Percentiles rank a stretch among this genome's conserved stretches.
Evolutionary conservation across 2,113 vertebrate genomes (phyloP).

Genomic region (Gymnarchus niloticus): DNA sequence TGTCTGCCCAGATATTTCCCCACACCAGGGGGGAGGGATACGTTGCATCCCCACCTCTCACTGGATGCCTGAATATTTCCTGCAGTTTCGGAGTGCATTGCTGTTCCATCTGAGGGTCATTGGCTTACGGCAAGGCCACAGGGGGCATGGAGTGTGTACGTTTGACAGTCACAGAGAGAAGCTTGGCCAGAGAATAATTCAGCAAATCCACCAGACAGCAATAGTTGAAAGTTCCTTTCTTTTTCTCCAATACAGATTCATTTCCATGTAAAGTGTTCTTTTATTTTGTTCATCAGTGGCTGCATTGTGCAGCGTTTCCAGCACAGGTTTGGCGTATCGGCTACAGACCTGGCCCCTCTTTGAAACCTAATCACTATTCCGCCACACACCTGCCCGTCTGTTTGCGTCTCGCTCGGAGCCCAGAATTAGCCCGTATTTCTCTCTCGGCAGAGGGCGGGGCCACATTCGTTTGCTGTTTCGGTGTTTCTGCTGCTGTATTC

Average conservation of each 20-base stretch:
- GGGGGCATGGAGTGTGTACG: background rate
- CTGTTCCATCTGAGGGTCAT: background rate
- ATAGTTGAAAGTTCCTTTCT: background rate
- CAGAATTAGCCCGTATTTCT: background rate
- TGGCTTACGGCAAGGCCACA: background rate
- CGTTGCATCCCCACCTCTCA: background rate
- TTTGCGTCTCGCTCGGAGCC: background rate
- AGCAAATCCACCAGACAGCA: background rate
- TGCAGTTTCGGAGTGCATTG: background rate
- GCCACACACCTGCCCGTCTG: background rate
- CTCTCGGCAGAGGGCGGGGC: background rate
- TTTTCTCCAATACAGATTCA: background rate
- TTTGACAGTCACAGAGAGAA: background rate
- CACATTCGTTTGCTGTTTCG: background rate
- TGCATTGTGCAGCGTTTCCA: background rate
- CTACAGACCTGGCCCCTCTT: background rate
- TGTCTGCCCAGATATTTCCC: background rate
- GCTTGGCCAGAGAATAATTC: background rate
- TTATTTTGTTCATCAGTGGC: background rate
- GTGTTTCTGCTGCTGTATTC: background rate
- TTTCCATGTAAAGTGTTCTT: background rate
- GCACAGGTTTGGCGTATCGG: background rate
- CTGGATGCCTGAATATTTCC: background rate
- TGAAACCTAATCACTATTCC: background rate
- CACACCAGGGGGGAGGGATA: background rate